Evolutionary conservation across 2,888 invertebrate species (phyloP).

Genomic region (Spicauda simplicius): DNA sequence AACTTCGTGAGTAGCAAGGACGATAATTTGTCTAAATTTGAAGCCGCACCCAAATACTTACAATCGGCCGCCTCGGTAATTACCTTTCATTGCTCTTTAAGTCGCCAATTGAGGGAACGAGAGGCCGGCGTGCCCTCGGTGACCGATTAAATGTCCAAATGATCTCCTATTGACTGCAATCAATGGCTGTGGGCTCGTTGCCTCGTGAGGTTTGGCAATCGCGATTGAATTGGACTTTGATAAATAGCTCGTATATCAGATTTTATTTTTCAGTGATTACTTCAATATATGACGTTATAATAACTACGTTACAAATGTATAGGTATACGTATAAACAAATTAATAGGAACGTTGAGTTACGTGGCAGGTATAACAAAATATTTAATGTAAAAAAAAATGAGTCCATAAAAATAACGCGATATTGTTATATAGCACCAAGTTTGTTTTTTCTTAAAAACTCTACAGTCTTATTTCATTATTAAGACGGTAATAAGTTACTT

Average conservation of each 20-base stretch:
- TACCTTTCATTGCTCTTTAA: constrained; percentile 34
- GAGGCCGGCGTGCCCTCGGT: constrained; percentile 36
- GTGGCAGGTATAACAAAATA: too few relatives aligned
- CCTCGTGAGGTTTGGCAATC: constrained; percentile 39
- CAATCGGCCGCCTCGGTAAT: constrained; percentile 31
- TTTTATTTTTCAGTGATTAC: too few relatives aligned
- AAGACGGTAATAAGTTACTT: too few relatives aligned
- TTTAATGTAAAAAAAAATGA: too few relatives aligned
- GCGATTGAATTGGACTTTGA: constrained; percentile 5
- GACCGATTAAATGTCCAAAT: constrained; percentile 39
- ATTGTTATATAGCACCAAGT: too few relatives aligned
- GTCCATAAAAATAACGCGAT: too few relatives aligned
- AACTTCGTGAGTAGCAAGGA: neutral
- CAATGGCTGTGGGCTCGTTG: constrained; percentile 39
- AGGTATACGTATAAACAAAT: too few relatives aligned
- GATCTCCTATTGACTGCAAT: constrained; percentile 45
- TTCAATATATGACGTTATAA: too few relatives aligned
- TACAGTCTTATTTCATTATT: too few relatives aligned
- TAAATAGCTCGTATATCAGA: neutral
- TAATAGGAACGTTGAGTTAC: too few relatives aligned
- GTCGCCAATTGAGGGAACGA: constrained; percentile 27
- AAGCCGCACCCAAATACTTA: constrained; percentile 9
- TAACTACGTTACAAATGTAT: too few relatives aligned
- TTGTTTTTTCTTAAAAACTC: too few relatives aligned
- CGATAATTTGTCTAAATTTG: constrained; percentile 6